Evolutionary conservation across 1,140 invertebrate species (phyloP), one percentile per base, ranked within the genome.

Genomic region (Zaprionus kolodkinae): DNA sequence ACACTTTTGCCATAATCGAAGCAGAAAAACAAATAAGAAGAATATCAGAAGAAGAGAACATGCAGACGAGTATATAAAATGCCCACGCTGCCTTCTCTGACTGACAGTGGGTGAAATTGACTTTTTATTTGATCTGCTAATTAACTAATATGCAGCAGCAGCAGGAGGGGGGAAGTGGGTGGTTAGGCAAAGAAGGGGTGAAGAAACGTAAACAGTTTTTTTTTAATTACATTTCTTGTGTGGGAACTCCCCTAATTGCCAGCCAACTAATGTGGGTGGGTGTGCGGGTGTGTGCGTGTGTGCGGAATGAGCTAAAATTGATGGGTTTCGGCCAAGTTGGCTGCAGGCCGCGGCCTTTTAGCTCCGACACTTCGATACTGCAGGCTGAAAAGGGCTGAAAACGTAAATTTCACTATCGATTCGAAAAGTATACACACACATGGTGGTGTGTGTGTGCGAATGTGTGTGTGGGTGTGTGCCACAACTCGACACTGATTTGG

Each of bases 401-500:
- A 72, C 73, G 61, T 76, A 61, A 71, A 76, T 76, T 72, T 76
- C 33, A 55, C 55, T 56, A 71, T 72, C 62, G 68, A 72, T 72
- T 72, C 45, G 40, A 38, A 15, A 38, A 15, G 63, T 45, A 27
- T 36, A 54, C 52, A 68, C 30, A 52, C 36, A 61, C 9, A 71
- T 43, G 30, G 52, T 48, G 48, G 48, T 48, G n/a, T n/a, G 30
- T 48, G 35, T 57, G 12, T 56, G 10, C 36, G 33, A 60, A 60
- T 78, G 25, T 85, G 66, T 57, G 12, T 56, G 10, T 43, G 33
- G 63, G 63, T 78, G 25, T 85, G 66, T 78, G 68, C 45, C 79
- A 72, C 62, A 82, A 77, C 76, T 78, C 85, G 85, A 89, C 84
- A 88, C 84, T 88, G 84, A 88, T 88, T 88, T 88, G 85, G 85